Percentiles rank a stretch among this genome's conserved stretches.
phyloP scores from a whole-genome alignment of 2,797 vertebrate genomes.

The Epinephelus coioides region DNA sequence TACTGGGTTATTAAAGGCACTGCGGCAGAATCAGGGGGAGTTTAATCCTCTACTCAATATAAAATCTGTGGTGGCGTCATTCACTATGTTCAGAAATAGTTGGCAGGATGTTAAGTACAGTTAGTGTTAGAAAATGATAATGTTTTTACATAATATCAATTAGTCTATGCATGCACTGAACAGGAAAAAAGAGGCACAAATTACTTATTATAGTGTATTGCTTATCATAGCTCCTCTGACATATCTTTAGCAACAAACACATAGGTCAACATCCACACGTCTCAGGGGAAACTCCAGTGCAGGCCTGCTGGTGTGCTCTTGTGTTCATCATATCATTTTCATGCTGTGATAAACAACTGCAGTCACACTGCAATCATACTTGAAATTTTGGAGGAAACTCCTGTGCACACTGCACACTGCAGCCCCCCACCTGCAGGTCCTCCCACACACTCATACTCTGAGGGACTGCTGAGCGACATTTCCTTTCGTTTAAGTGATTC shows the following conservation, averaged over 20 bases:
- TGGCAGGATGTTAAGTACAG: neutral
- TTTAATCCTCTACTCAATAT: conserved; percentile 21
- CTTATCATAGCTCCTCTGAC: neutral
- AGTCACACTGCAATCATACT: conserved; percentile 19
- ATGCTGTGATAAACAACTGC: conserved; percentile 32
- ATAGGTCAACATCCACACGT: conserved; percentile 18
- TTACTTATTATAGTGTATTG: too few relatives aligned
- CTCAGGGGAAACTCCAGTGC: conserved; percentile 55
- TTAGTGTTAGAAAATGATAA: neutral
- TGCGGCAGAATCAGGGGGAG: neutral
- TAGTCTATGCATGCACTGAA: neutral
- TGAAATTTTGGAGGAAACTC: conserved; percentile 63
- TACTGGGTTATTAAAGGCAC: conserved; percentile 35
- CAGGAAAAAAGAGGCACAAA: neutral
- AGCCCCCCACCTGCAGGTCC: conserved; percentile 6
- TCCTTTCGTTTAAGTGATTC: conserved; percentile 14
- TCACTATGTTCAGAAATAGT: conserved; percentile 17
- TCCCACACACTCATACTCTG: neutral
- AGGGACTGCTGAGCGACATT: conserved; percentile 36
- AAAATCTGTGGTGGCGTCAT: neutral
- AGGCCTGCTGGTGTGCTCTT: conserved; percentile 6
- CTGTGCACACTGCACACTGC: conserved; percentile 9
- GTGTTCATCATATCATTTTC: neutral
- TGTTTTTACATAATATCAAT: neutral
- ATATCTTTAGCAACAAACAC: conserved; percentile 20